Evolutionary conservation across 2,113 vertebrate genomes (phyloP).

Genomic region (Cettia cetti): DNA sequence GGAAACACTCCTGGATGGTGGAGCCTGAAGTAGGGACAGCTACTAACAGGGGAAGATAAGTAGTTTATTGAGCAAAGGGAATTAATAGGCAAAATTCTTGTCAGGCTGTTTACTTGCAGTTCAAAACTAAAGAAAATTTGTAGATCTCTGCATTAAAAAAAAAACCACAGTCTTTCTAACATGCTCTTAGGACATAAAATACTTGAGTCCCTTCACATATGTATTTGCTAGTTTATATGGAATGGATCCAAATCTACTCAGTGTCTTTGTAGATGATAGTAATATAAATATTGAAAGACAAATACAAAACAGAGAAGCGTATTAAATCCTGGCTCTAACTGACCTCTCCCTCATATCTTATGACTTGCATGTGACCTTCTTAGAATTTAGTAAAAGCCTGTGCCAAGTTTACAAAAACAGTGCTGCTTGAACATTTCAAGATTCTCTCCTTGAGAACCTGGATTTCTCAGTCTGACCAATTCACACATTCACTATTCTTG

Average conservation of each 20-base stretch:
- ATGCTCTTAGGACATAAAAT: neutral
- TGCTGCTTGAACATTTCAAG: neutral
- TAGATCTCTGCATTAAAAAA: neutral
- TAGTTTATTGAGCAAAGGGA: neutral
- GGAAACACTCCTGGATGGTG: neutral
- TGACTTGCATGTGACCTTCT: conserved; percentile 48
- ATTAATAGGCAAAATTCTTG: neutral
- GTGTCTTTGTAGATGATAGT: neutral
- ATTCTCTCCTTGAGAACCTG: neutral
- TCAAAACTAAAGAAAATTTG: neutral
- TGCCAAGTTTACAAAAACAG: conserved; percentile 49
- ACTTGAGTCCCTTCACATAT: accelerated
- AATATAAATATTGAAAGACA: conserved; percentile 36
- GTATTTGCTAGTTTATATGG: neutral
- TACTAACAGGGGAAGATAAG: neutral
- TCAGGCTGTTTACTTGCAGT: neutral
- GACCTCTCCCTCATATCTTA: conserved; percentile 40
- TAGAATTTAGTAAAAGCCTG: neutral
- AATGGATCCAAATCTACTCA: neutral
- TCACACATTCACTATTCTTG: accelerated
- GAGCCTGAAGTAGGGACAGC: neutral
- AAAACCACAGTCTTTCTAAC: neutral
- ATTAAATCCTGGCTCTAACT: conserved; percentile 4
- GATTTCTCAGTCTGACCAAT: neutral
- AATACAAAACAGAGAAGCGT: neutral